A percentile compares a stretch with the other conserved stretches of the same genome.
phyloP scores from a whole-genome alignment of 2,113 vertebrate genomes.

The Epinephelus lanceolatus region DNA sequence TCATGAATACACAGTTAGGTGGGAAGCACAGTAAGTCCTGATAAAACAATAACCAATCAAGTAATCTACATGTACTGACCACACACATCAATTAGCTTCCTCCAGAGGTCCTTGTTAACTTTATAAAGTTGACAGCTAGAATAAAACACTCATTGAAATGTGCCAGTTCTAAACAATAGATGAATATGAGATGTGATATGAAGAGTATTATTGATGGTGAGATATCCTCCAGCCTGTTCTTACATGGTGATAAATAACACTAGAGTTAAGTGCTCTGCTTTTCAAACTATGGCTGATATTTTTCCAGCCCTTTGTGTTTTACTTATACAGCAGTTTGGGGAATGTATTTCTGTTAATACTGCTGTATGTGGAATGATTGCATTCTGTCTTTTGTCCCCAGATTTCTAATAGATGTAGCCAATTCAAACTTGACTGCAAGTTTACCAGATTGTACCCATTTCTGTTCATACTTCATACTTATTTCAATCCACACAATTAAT shows the following conservation, averaged over 20 bases:
- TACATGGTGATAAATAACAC: not conserved
- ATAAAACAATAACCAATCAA: constrained; percentile 75
- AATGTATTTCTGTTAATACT: not conserved
- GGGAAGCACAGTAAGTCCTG: constrained; percentile 52
- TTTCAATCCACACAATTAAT: constrained; percentile 10
- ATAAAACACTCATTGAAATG: constrained; percentile 29
- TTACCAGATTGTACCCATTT: not conserved
- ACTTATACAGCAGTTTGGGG: not conserved
- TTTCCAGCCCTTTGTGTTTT: not conserved
- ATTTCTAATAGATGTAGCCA: not conserved
- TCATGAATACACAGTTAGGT: constrained; percentile 30
- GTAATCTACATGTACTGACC: constrained; percentile 41
- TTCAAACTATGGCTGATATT: not conserved
- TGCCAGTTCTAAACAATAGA: constrained; percentile 29
- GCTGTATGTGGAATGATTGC: not conserved
- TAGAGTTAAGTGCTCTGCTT: not conserved
- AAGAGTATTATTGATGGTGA: constrained; percentile 5
- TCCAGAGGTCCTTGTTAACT: constrained; percentile 31
- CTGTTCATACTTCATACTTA: not conserved
- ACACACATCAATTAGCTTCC: constrained; percentile 50
- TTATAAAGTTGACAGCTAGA: constrained; percentile 18
- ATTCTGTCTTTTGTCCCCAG: not conserved
- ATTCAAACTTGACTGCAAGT: not conserved
- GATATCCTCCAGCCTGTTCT: not conserved
- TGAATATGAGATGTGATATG: constrained; percentile 2